Conservation (phyloP, 1,140 invertebrate species). For the Cotesia glomerata region DNA sequence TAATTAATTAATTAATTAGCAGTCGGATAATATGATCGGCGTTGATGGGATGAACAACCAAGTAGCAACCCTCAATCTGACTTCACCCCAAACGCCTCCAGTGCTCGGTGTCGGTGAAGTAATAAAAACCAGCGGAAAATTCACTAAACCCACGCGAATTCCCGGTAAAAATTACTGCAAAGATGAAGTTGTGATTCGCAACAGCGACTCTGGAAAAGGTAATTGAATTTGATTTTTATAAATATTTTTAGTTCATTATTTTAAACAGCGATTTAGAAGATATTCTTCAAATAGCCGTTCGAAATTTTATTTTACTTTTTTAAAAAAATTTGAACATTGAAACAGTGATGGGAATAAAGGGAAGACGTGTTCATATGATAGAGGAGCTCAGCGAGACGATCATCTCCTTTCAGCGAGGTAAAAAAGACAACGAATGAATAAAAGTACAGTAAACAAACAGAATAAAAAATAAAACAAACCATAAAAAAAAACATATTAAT, state of each 20-base stretch:
- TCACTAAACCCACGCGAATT: slow-evolving; percentile 85
- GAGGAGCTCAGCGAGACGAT: slow-evolving; percentile 97
- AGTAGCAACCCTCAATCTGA: slow-evolving; percentile 42
- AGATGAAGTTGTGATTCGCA: slow-evolving; percentile 91
- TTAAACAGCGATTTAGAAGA: not conserved
- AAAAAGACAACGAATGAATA: slow-evolving; percentile 51
- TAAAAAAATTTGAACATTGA: slow-evolving; percentile 55
- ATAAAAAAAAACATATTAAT: slow-evolving; percentile 12
- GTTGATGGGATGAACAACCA: slow-evolving; percentile 53
- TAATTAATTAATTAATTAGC: slow-evolving; percentile 9
- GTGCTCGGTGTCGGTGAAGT: slow-evolving; percentile 80
- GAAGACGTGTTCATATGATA: slow-evolving; percentile 94
- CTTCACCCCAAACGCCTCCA: slow-evolving; percentile 61
- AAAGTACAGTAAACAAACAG: slow-evolving; percentile 12
- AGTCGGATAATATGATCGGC: slow-evolving; percentile 43
- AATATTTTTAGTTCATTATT: slow-evolving; percentile 7
- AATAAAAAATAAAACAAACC: slow-evolving; percentile 19
- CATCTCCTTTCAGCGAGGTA: slow-evolving; percentile 98
- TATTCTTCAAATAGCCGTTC: not conserved
- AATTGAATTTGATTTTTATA: slow-evolving; percentile 43
- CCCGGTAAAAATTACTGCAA: slow-evolving; percentile 91
- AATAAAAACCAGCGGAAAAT: slow-evolving; percentile 86
- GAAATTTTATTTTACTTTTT: slow-evolving; percentile 8
- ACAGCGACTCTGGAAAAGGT: slow-evolving; percentile 95
- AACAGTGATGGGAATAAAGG: slow-evolving; percentile 98